Conservation (phyloP, 2,113 vertebrate genomes). For the Pogonocichla stellata region DNA sequence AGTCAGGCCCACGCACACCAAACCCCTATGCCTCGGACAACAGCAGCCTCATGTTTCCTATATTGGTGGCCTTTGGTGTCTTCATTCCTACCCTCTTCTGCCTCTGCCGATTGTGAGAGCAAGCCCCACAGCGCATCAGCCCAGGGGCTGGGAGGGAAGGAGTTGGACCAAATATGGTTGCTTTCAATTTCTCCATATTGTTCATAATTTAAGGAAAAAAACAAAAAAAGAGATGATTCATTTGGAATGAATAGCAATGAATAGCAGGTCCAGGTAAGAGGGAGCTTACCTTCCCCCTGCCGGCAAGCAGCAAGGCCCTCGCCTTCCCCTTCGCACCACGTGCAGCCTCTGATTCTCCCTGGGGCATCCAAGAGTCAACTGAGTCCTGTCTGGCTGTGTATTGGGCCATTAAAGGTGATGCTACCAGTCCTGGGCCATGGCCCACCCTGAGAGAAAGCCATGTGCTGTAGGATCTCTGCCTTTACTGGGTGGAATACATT, state of each 20-base stretch:
- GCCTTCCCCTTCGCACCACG: constrained; percentile 32
- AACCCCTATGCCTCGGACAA: constrained; percentile 98
- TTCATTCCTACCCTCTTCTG: constrained; percentile 99
- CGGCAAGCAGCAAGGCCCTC: constrained; percentile 41
- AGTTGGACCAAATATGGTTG: constrained; percentile 52
- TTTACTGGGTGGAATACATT: constrained; percentile 16
- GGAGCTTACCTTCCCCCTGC: constrained; percentile 30
- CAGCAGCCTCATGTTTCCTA: constrained; percentile 99
- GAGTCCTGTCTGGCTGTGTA: constrained; percentile 7
- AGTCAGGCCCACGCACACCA: constrained; percentile 94
- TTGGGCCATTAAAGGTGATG: constrained; percentile 29
- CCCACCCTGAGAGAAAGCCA: constrained; percentile 27
- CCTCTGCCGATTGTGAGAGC: constrained; percentile 93
- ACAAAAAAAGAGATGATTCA: background rate
- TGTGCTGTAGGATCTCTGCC: constrained; percentile 24
- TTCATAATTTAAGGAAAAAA: constrained; percentile 69
- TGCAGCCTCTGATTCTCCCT: constrained; percentile 45
- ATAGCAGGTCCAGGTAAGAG: constrained; percentile 51
- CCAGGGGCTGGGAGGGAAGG: constrained; percentile 62
- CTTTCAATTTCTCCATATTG: constrained; percentile 73
- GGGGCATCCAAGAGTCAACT: constrained; percentile 39
- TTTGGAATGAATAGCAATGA: constrained; percentile 64
- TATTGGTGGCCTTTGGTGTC: constrained; percentile 96
- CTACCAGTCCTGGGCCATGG: background rate
- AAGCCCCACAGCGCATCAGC: constrained; percentile 49